Percentiles rank a stretch among this genome's conserved stretches.
Conservation (phyloP, 2,797 vertebrate genomes). For the Limnodromus scolopaceus region DNA sequence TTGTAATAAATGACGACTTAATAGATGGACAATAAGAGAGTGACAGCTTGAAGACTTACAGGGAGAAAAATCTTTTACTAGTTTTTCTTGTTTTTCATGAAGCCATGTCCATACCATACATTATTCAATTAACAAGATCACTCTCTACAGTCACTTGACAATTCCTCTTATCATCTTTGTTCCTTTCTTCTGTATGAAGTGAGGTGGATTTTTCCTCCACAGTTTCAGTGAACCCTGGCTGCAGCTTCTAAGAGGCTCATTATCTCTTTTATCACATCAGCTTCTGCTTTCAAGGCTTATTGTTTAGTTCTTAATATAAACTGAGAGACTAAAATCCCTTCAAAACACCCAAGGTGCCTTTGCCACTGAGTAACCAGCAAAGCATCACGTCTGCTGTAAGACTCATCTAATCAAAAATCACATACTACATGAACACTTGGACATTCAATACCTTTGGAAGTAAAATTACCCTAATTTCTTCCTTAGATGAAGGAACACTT, state of each 20-base stretch:
- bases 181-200: slow-evolving; percentile 52
- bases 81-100: neutral
- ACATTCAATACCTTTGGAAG: slow-evolving; percentile 15
- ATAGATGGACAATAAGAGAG: neutral
- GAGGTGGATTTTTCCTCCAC: slow-evolving; percentile 37
- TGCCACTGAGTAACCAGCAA: slow-evolving; percentile 21
- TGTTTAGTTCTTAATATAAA: slow-evolving; percentile 50
- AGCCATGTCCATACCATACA: neutral
- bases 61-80: neutral
- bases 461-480: slow-evolving; percentile 29
- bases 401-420: slow-evolving; percentile 37
- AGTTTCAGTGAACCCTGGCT: slow-evolving; percentile 43
- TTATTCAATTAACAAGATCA: slow-evolving; percentile 54
- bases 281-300: slow-evolving; percentile 55
- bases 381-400: neutral
- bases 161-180: slow-evolving; percentile 44
- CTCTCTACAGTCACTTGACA: slow-evolving; percentile 32
- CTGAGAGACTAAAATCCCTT: slow-evolving; percentile 46
- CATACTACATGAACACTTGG: neutral
- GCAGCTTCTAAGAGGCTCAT: slow-evolving; percentile 63
- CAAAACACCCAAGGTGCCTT: slow-evolving; percentile 58
- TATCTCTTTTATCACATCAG: slow-evolving; percentile 59
- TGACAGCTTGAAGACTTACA: neutral
- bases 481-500: slow-evolving; percentile 19
- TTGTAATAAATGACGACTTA: neutral